Base-by-base conservation (phyloP, 2,113 vertebrate species). In the Lepus europaeus region DNA sequence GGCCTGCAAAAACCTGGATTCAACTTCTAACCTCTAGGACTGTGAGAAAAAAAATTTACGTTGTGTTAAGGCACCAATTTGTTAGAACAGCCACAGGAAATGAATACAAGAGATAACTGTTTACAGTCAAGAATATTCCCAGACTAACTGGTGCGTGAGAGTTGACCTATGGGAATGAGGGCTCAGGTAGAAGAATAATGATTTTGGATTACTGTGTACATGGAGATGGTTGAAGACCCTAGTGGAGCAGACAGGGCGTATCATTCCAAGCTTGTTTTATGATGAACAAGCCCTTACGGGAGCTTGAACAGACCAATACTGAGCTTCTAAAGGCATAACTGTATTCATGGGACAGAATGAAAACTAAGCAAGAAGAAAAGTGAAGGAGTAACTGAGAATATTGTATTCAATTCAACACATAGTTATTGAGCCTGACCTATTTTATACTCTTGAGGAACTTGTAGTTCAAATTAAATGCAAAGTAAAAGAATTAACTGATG, bases 391-490 rank as follows among this genome's bases (percentile, higher is more conserved):
- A 20, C 11, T 29, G 14, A 33, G 80, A 86, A 86, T 19, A 64
- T 10, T 59, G 4, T 25, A 11, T 45, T 56, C 29, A 77, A 27
- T 11, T 79, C 63, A 72, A 9, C 2, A 72, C 22, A 51, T 68
- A 23, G 2, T 68, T 74, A 16, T 14, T 14, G 23, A 92, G 6
- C 13, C 39, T 73, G 25, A 19, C 9, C 20, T 53, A 9, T 2
- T 68, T 51, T 19, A 49, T 36, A 22, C 2, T 2, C 0, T 3
- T n/a, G 36, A 78, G 66, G 51, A 70, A 56, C 23, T 17, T 36
- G 39, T 1, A 19, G 25, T 6, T 19, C 29, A 6, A 63, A 1
- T 25, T 2, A 6, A 20, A 6, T 12, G 36, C 23, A 33, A 19
- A 72, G 33, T 9, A 25, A 25, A 85, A 87, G n/a, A 59, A 76